A percentile compares a stretch with the other conserved stretches of the same genome.
These are phyloP conservation scores for Penaeus japonicus DNA, from an alignment of 1,140 invertebrate species.

Conservation along the genomic window DNA sequence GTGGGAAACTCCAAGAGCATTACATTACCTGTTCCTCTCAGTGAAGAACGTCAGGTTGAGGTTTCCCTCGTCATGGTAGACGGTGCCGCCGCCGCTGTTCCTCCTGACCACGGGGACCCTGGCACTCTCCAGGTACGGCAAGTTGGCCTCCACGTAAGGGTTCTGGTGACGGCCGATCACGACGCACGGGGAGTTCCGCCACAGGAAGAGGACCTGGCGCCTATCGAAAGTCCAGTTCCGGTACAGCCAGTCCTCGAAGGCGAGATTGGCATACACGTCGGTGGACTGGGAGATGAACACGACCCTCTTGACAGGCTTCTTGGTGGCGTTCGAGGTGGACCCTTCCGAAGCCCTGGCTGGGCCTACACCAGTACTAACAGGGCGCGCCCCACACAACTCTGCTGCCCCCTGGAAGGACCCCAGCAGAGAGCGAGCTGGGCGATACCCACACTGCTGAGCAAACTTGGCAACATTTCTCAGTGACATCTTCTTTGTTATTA, in stretches of 20 bases:
- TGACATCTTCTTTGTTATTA: not conserved
- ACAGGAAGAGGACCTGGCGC: conserved; percentile 85
- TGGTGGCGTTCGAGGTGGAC: not conserved
- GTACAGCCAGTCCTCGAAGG: conserved; percentile 95
- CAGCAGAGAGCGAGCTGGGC: not conserved
- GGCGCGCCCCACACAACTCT: not conserved
- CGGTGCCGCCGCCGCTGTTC: conserved; percentile 95
- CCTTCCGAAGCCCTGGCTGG: not conserved
- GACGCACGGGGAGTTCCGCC: conserved; percentile 91
- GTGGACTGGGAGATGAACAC: conserved; percentile 91
- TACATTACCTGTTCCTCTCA: conserved; percentile 67
- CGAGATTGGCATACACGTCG: conserved; percentile 89
- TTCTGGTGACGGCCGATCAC: conserved; percentile 97
- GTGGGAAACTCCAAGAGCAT: not conserved
- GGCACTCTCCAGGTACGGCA: conserved; percentile 70
- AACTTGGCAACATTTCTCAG: not conserved
- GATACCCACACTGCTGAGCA: not conserved
- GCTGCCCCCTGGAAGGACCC: not conserved
- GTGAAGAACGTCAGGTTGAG: conserved; percentile 92
- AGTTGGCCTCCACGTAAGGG: conserved; percentile 90
- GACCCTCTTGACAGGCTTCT: conserved; percentile 71
- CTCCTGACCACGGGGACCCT: conserved; percentile 81
- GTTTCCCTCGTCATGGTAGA: conserved; percentile 95
- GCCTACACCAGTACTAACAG: not conserved
- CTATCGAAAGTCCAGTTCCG: conserved; percentile 65